phyloP scores from a whole-genome alignment of 1,140 invertebrate genomes.

The Antheraea pernyi region DNA sequence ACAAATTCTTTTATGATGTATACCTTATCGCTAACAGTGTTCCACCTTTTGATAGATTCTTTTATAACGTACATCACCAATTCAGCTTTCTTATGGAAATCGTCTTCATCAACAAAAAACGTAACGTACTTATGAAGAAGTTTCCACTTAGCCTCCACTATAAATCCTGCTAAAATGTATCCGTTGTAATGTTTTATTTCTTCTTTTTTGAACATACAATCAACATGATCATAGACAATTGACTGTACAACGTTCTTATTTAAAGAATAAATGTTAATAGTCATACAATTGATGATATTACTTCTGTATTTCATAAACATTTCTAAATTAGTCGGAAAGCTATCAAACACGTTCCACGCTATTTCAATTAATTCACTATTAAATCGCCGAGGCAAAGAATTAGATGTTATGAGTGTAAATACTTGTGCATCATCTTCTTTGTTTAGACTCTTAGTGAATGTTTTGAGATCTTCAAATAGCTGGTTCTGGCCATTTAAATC shows the following conservation, averaged over 20 bases:
- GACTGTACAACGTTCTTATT: constrained; percentile 30
- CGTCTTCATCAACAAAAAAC: constrained; percentile 26
- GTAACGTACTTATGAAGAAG: constrained; percentile 40
- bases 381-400: constrained; percentile 29
- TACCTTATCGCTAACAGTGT: constrained; percentile 19
- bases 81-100: constrained; percentile 28
- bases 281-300: constrained; percentile 25
- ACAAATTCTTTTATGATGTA: constrained; percentile 21
- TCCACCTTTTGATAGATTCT: constrained; percentile 31
- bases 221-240: constrained; percentile 41
- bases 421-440: constrained; percentile 46
- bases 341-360: constrained; percentile 38
- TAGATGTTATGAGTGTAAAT: constrained; percentile 26
- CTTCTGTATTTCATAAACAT: constrained; percentile 27
- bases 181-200: constrained; percentile 18
- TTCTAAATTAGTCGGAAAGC: constrained; percentile 29
- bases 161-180: constrained; percentile 12
- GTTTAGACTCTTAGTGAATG: constrained; percentile 36
- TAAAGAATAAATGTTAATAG: constrained; percentile 25
- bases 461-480: constrained; percentile 42
- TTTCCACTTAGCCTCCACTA: constrained; percentile 38
- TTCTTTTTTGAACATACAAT: constrained; percentile 29
- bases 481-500: constrained; percentile 22
- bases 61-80: constrained; percentile 31
- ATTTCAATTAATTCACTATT: constrained; percentile 29